Conservation (phyloP, 2,797 vertebrate genomes). For the Dromococcyx pavoninus region DNA sequence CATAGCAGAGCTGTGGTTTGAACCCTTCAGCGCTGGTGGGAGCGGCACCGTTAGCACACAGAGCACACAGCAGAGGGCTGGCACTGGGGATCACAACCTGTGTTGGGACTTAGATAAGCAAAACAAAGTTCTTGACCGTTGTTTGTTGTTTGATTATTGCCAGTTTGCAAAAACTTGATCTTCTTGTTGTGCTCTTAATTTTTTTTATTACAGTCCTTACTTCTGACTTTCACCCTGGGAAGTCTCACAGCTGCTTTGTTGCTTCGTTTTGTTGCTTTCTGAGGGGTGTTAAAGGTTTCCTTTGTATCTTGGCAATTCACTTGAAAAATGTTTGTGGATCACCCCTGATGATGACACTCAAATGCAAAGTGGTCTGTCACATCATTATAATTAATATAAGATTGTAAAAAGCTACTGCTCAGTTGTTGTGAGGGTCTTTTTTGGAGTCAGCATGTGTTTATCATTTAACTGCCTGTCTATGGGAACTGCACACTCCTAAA, state of each 20-base stretch:
- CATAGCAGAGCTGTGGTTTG: not conserved
- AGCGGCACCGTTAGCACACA: not conserved
- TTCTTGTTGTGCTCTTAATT: not conserved
- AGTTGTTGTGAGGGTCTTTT: not conserved
- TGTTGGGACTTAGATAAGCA: not conserved
- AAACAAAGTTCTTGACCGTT: not conserved
- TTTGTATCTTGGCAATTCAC: not conserved
- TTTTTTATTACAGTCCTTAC: not conserved
- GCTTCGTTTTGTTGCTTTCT: not conserved
- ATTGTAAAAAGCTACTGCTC: not conserved
- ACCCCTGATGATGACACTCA: not conserved
- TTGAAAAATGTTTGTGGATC: not conserved
- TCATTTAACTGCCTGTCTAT: not conserved
- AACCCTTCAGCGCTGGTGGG: accelerated
- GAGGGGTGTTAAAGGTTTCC: not conserved
- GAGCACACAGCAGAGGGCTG: not conserved
- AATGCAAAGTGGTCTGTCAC: not conserved
- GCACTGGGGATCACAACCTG: not conserved
- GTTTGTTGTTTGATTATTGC: not conserved
- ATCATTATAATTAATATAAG: not conserved
- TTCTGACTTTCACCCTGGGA: not conserved
- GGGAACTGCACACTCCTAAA: not conserved
- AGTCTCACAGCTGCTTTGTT: not conserved
- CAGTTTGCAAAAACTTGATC: not conserved
- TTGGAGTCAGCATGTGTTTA: not conserved